Base-by-base conservation (phyloP, 2,888 invertebrate species). In the Epicampocera succincta region DNA sequence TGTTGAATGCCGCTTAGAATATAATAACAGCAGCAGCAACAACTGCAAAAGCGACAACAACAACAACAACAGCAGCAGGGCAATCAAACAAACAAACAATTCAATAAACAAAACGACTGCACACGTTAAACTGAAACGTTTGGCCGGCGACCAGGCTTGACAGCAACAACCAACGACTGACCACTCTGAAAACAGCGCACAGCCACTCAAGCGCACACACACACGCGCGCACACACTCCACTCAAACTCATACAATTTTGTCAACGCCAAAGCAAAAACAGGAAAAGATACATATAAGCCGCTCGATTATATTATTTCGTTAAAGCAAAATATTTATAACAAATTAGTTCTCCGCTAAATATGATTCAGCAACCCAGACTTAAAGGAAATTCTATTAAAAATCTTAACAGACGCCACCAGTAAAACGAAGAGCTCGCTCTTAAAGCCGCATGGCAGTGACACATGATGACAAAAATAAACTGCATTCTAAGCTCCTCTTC, bases 1-100 rank as follows among this genome's bases (percentile, higher is more conserved):
- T 77, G 83, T 83, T 83, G 83, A 80, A 78, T 82, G 56, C 25
- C 58, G 74, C 77, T 77, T 66, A 68, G 38, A 66, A 76, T 52
- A 52, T 9, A 58, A 13, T 38, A 29, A 33, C 19, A 48, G 11
- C 25, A 50, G 42, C 12, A 76, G 29, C 60, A 52, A 46, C 3
- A 40, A 61, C 61, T 61, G 46, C 15, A 52, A 44, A 6, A 63
- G 12, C 48, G n/a, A n/a, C n/a, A n/a, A 48, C 12, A 76, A 40
- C 60, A 52, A 46, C 3, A 40, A 61, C 61, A 68, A 40, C 15
- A 52, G 33, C 11, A 63, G 12, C 48, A 52, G 38, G 9, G n/a
- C 52, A 50, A 29, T 15, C n/a, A 38, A 19, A 17, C 12, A 29
- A 71, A 15, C 15, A 58, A 42, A 60, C 40, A 29, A 60, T 50